Conservation (phyloP, 2,888 invertebrate genomes). For the Aphrophora alni region DNA sequence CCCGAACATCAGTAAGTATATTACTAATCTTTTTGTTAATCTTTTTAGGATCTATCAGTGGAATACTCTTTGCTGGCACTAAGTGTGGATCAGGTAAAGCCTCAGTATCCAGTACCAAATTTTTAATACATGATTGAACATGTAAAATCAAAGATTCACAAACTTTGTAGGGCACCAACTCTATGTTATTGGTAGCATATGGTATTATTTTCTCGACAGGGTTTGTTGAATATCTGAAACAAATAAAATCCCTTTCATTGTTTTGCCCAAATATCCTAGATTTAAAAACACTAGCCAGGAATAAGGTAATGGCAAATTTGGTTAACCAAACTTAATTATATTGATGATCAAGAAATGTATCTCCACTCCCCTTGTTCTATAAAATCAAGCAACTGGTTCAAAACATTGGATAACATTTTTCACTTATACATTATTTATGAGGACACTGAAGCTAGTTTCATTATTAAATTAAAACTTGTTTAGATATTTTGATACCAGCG, state of each 20-base stretch:
- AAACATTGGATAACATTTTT: no score
- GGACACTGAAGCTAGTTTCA: no score
- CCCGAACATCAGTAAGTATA: conserved; percentile 59
- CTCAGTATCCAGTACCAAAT: background rate
- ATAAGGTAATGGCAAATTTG: no score
- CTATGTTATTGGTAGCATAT: conserved; percentile 51
- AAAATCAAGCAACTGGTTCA: no score
- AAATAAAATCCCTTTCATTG: conserved; percentile 24
- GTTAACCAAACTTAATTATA: no score
- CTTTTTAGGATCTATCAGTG: conserved; percentile 10
- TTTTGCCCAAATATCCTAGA: background rate
- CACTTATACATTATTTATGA: no score
- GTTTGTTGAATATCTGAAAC: conserved; percentile 60
- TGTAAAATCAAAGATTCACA: background rate
- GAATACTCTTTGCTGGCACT: background rate
- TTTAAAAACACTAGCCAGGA: no score
- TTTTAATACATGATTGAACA: background rate
- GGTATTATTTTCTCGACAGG: conserved; percentile 57
- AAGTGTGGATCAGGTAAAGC: background rate
- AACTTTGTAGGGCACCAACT: background rate
- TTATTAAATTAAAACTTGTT: no score
- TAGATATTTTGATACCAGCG: no score
- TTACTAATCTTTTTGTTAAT: conserved; percentile 59
- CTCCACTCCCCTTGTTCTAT: no score
- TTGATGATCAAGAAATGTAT: no score